A percentile compares a stretch with the other conserved stretches of the same genome.
Evolutionary conservation across 64 coral and sea anemone species (phyloP).

Genomic region (Actinia tenebrosa): DNA sequence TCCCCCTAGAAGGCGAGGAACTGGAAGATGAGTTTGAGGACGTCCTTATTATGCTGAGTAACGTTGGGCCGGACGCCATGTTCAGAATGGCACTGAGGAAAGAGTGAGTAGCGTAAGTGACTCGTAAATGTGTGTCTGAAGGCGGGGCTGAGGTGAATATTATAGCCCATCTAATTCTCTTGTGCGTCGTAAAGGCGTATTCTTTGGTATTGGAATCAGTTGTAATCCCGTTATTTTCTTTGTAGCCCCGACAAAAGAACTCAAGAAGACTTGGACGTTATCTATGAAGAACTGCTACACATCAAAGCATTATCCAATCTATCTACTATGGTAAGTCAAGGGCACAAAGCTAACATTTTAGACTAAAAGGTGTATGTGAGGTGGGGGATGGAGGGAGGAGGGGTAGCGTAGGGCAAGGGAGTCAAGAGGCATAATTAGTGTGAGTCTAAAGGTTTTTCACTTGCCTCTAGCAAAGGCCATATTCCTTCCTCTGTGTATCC

Average conservation of each 20-base stretch:
- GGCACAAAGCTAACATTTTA: not conserved
- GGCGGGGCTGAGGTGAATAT: too few species aligned
- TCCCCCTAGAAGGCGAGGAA: not conserved
- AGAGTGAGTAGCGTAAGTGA: slow-evolving; percentile 28
- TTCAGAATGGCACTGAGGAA: slow-evolving; percentile 75
- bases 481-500: too few species aligned
- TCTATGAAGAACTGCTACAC: slow-evolving; percentile 73
- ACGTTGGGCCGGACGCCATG: slow-evolving; percentile 66
- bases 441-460: too few species aligned
- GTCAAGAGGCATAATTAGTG: too few species aligned
- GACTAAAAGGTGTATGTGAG: not conserved
- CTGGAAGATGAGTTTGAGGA: slow-evolving; percentile 73
- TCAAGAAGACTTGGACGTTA: slow-evolving; percentile 62
- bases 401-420: too few species aligned
- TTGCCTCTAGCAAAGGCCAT: too few species aligned
- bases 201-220: not conserved
- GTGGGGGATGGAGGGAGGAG: too few species aligned
- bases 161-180: too few species aligned
- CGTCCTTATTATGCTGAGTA: slow-evolving; percentile 51
- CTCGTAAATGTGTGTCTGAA: too few species aligned
- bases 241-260: slow-evolving; percentile 44
- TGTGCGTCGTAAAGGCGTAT: not conserved
- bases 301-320: slow-evolving; percentile 57
- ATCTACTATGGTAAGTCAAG: slow-evolving; percentile 49
- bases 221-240: not conserved